These are phyloP conservation scores for Distichodus sexfasciatus DNA, from an alignment of 2,797 vertebrate species.

Conservation along the genomic window DNA sequence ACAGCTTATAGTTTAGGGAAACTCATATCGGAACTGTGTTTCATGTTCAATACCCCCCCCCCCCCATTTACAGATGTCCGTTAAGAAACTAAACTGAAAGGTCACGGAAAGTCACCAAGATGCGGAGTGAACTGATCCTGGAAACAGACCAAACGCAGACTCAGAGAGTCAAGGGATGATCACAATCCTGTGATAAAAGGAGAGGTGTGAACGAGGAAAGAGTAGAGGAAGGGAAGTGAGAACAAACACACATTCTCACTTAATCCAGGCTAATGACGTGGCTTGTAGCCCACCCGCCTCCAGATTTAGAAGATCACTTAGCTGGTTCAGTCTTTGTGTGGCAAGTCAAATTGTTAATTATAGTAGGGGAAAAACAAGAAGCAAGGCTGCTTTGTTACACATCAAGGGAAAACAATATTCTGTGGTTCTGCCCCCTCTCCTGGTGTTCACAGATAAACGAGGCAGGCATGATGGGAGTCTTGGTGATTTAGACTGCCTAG, in stretches of 20 bases:
- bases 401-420: constrained; percentile 27
- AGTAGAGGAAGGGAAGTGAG: constrained; percentile 15
- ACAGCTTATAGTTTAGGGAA: too few species aligned
- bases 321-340: neutral
- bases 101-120: too few species aligned
- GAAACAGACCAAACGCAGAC: neutral
- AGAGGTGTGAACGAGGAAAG: constrained; percentile 8
- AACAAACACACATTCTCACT: constrained; percentile 3
- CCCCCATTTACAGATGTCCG: too few species aligned
- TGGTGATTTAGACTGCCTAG: constrained; percentile 26
- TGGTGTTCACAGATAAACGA: constrained; percentile 36
- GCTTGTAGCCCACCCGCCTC: neutral
- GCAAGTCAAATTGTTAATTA: constrained; percentile 13
- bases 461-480: constrained; percentile 27
- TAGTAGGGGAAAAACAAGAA: constrained; percentile 2
- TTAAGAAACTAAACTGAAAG: too few species aligned
- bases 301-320: constrained; percentile 1
- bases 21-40: too few species aligned
- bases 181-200: constrained; percentile 10
- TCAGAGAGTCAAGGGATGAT: neutral
- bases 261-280: neutral
- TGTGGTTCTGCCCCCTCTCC: neutral
- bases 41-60: too few species aligned
- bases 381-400: constrained; percentile 3
- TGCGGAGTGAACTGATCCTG: too few species aligned